A percentile compares a stretch with the other conserved stretches of the same genome.
Evolutionary conservation across 1,140 invertebrate genomes (phyloP).

Genomic region (Drosophila obscura): DNA sequence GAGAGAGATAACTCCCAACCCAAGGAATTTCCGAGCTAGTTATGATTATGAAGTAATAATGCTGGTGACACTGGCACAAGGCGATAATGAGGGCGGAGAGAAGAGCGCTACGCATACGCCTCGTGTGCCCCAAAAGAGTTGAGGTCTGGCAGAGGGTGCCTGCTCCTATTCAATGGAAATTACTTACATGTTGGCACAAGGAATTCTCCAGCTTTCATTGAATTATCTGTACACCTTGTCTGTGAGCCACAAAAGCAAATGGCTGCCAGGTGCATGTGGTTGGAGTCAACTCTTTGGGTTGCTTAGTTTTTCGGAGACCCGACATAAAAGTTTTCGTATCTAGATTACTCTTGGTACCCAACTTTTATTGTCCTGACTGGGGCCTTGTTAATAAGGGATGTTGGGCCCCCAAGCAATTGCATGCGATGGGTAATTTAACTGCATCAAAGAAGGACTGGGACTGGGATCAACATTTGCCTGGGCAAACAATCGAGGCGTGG

Average conservation of each 20-base stretch:
- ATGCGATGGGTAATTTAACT: constrained; percentile 18
- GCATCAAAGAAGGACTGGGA: constrained; percentile 1
- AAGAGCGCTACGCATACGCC: constrained; percentile 54
- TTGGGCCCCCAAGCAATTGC: constrained; percentile 25
- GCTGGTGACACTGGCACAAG: constrained; percentile 44
- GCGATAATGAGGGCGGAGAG: constrained; percentile 22
- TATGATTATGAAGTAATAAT: constrained; percentile 62
- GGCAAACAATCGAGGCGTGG: constrained; percentile 44
- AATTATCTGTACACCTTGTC: constrained; percentile 47
- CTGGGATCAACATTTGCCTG: constrained; percentile 16
- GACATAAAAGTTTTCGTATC: constrained; percentile 52
- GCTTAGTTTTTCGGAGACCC: constrained; percentile 15
- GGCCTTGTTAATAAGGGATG: constrained; percentile 60
- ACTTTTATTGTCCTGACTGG: constrained; percentile 39
- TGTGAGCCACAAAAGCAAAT: not conserved
- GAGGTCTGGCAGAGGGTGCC: not conserved
- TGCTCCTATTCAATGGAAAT: constrained; percentile 41
- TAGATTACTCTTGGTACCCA: constrained; percentile 48
- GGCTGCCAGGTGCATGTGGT: too few species aligned
- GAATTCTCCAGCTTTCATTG: constrained; percentile 36
- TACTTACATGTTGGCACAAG: constrained; percentile 43
- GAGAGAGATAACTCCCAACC: constrained; percentile 4
- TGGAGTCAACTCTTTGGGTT: constrained; percentile 18
- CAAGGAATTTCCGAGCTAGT: constrained; percentile 42
- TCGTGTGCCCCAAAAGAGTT: constrained; percentile 38